Evolutionary conservation across 2,888 invertebrate genomes (phyloP), one percentile per base, ranked within the genome.

Genomic region (Drosophila tripunctata): DNA sequence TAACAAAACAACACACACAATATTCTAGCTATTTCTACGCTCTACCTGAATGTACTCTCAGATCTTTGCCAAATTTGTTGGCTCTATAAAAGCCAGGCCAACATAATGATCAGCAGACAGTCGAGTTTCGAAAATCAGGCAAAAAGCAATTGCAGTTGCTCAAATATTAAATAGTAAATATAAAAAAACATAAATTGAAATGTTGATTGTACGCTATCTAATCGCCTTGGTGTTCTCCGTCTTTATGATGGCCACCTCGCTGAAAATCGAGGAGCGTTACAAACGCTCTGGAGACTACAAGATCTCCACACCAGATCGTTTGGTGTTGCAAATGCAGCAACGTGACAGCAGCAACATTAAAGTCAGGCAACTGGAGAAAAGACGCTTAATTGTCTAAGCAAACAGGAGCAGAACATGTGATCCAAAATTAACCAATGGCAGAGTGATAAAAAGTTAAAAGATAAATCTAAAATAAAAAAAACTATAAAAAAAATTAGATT

Each of bases 161-260:
- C 36, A 12, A 12, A 7, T 4, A 30, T 7, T 1, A 38, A 36
- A 17, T 4, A 8, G n/a, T 36, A 17, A 4, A 4, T 2, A 36
- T 1, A 36, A 3, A 22, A 35, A 22, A 6, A 6, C 12, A 38
- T 3, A 8, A 61, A 40, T 81, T 86, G 10, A 58, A 40, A 86
- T 85, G 84, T 44, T 79, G 27, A 43, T 85, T 30, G 75, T 85
- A 15, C 78, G 81, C 33, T 84, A 81, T 50, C 36, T 85, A 63
- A 81, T 87, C 52, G 86, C 84, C 1, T 47, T 84, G 51, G 87
- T 85, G 10, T 86, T 84, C 58, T 81, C 84, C 64, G 38, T 86
- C 47, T 84, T 86, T 51, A 72, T 85, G 73, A 62, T 81, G 79
- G 81, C 87, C 67, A 81, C 84, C 24, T 84, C 84, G 43, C 43